phyloP scores from a whole-genome alignment of 2,888 invertebrate species.

The Mimachlamys varia region DNA sequence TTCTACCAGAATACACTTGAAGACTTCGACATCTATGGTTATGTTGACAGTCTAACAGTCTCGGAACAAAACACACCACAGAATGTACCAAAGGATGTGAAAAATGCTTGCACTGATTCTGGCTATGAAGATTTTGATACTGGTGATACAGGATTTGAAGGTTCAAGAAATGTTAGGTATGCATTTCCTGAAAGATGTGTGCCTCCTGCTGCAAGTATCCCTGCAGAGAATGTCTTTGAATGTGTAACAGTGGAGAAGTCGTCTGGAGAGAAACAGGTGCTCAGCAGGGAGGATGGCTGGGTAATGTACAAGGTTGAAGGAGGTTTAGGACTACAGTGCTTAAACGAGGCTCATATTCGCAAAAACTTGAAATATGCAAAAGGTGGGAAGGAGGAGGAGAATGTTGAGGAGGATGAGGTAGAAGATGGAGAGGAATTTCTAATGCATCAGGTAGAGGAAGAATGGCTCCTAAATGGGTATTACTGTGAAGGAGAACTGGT shows the following conservation, averaged over 20 bases:
- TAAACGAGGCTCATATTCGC: conserved; percentile 8
- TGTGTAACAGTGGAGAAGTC: conserved; percentile 1
- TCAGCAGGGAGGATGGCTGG: not conserved
- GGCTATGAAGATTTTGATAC: conserved; percentile 47
- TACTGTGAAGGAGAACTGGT: conserved; percentile 23
- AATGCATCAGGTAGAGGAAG: not conserved
- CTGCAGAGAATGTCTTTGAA: not conserved
- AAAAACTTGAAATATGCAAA: conserved; percentile 22
- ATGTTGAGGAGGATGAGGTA: conserved; percentile 41
- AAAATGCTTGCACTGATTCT: conserved; percentile 47
- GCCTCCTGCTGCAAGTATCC: not conserved
- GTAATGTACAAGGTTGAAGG: conserved; percentile 29
- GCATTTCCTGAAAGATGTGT: not conserved
- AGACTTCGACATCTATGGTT: conserved; percentile 51
- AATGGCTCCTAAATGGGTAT: conserved; percentile 1
- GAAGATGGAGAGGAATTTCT: conserved; percentile 40
- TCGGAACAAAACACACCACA: conserved; percentile 50
- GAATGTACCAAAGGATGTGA: conserved; percentile 42
- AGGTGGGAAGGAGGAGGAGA: conserved; percentile 1
- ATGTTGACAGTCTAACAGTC: conserved; percentile 52
- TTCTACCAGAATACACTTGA: conserved; percentile 19
- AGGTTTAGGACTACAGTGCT: not conserved
- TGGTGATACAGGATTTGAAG: conserved; percentile 13
- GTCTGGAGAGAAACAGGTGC: not conserved
- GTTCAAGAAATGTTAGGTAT: conserved; percentile 20